A percentile compares a stretch with the other conserved stretches of the same genome.
Evolutionary conservation across 2,797 vertebrate genomes (phyloP).

Genomic region (Sebastes vulpes): DNA sequence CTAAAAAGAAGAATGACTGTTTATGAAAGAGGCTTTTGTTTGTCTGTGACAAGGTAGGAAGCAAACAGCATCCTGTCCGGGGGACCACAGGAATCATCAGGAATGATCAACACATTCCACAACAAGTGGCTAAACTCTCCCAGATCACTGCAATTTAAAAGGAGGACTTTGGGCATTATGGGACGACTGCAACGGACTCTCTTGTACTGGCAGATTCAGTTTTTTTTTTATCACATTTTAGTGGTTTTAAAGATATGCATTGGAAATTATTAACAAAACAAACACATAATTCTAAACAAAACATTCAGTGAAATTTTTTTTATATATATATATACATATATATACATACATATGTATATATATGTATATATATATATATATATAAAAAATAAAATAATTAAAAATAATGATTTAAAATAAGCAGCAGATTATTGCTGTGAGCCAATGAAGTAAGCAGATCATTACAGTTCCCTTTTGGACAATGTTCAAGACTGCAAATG

Average conservation of each 20-base stretch:
- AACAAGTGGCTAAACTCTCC: slow-evolving; percentile 69
- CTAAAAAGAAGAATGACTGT: slow-evolving; percentile 14
- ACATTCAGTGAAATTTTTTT: no score
- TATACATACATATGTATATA: no score
- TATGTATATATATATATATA: no score
- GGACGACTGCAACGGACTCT: slow-evolving; percentile 13
- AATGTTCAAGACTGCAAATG: slow-evolving; percentile 26
- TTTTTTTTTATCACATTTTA: no score
- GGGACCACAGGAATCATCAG: slow-evolving; percentile 53
- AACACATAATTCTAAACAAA: no score
- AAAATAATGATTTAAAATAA: neutral
- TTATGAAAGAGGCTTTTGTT: slow-evolving; percentile 68
- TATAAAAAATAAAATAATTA: no score
- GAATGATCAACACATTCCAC: slow-evolving; percentile 63
- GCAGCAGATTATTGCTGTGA: slow-evolving; percentile 32
- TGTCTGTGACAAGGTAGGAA: slow-evolving; percentile 50
- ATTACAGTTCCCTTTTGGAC: slow-evolving; percentile 20
- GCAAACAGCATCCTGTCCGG: slow-evolving; percentile 59
- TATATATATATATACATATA: no score
- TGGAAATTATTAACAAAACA: no score
- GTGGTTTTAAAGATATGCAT: no score
- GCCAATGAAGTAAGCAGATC: slow-evolving; percentile 19
- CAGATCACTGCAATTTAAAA: slow-evolving; percentile 68
- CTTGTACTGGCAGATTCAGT: slow-evolving; percentile 24
- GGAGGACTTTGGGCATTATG: slow-evolving; percentile 59